Evolutionary conservation across 2,113 vertebrate species (phyloP).

Genomic region (Menura novaehollandiae): DNA sequence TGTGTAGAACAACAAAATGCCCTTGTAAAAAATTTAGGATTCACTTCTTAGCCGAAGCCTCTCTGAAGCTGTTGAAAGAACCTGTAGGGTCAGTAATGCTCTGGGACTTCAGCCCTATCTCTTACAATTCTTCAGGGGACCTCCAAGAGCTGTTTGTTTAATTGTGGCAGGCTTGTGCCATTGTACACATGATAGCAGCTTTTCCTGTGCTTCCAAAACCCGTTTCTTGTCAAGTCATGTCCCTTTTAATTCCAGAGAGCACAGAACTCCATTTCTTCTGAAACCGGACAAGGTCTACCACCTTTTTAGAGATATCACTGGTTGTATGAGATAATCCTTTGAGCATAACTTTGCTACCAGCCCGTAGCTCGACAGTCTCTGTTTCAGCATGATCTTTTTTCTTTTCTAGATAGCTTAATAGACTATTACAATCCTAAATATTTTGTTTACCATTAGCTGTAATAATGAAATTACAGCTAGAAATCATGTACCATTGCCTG

Average conservation of each 20-base stretch:
- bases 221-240: neutral
- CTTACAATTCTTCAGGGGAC: neutral
- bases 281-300: neutral
- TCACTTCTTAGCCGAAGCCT: neutral
- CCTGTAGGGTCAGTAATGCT: neutral
- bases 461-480: neutral
- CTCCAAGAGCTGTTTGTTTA: neutral
- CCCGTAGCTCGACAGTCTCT: neutral
- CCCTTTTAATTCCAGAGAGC: neutral
- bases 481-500: neutral
- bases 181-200: rapidly evolving
- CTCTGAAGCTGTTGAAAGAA: neutral
- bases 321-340: neutral
- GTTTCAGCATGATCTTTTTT: neutral
- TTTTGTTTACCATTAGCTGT: neutral
- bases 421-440: neutral
- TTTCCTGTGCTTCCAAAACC: neutral
- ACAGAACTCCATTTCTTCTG: neutral
- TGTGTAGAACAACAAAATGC: neutral
- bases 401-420: neutral
- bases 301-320: neutral
- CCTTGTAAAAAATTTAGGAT: neutral
- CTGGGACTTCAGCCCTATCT: neutral
- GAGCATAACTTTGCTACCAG: neutral
- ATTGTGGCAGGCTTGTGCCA: neutral